Evolutionary conservation across 2,113 vertebrate species (phyloP), one percentile per base, ranked within the genome.

Genomic region (Heterocephalus glaber): DNA sequence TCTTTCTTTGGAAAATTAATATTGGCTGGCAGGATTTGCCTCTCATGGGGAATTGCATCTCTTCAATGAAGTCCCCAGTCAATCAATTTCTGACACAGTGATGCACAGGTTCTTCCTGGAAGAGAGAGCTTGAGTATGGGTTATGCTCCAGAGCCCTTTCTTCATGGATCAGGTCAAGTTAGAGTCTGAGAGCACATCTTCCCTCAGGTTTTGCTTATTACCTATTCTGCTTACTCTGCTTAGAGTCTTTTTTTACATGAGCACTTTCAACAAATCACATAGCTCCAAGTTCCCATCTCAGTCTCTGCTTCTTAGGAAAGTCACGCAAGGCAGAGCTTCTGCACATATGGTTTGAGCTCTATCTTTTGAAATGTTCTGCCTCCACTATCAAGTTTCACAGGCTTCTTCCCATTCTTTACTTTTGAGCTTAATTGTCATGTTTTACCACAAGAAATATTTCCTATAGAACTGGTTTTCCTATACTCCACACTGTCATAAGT

Each of bases 1-100:
- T n/a, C 47, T 83, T 89, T 33, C 35, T 90, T 87, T 87, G 60
- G 60, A 92, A 89, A 90, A 83, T 79, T 74, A 90, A 41, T 14
- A 24, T 74, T 76, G 35, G 56, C 33, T 47, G 33, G 77, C 44
- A 87, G 76, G 12, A 79, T 10, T 58, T 86, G 35, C 72, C 38
- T 83, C 61, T 41, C 28, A 44, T 77, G 60, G 38, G 22, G 83
- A 92, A 70, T 65, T 83, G 16, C 9, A 70, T 83, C 1, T 3
- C 41, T 90, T 38, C 47, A 93, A 16, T 49, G 11, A 47, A 93
- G 10, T 5, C 26, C 4, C n/a, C 24, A 87, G 86, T 1, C 28
- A 93, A 28, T 35, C 47, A 86, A 65, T 83, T 19, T 54, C 22
- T 60, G 49, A 68, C 52, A 77, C 9, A 20, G 8, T 83, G 49